A percentile compares a stretch with the other conserved stretches of the same genome.
These are phyloP conservation scores for Acronicta alni DNA, from an alignment of 2,888 invertebrate genomes.

Conservation along the genomic window DNA sequence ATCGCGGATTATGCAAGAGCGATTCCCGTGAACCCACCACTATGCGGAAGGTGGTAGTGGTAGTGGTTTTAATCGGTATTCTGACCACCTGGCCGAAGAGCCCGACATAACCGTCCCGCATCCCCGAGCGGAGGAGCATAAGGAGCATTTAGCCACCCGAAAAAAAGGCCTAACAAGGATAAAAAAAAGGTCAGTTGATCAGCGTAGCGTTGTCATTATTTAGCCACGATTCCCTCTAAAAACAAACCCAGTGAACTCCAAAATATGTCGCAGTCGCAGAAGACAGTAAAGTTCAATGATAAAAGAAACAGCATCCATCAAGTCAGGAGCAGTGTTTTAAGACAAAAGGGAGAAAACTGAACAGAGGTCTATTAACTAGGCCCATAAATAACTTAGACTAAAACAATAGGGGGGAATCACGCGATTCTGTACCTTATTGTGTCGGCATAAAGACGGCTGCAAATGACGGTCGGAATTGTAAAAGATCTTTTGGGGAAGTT, in stretches of 20 bases:
- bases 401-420: conserved; percentile 44
- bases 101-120: too few species aligned
- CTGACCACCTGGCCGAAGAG: too few species aligned
- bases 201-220: too few species aligned
- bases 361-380: conserved; percentile 61
- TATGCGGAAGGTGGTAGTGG: too few species aligned
- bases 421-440: conserved; percentile 45
- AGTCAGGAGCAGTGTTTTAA: conserved; percentile 50
- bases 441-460: conserved; percentile 46
- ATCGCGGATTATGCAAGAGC: too few species aligned
- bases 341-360: conserved; percentile 55
- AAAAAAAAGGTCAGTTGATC: too few species aligned
- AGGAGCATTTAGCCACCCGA: too few species aligned
- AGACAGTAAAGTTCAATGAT: conserved; percentile 40
- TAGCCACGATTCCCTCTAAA: too few species aligned
- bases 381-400: conserved; percentile 62
- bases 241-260: background rate
- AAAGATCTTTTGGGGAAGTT: conserved; percentile 48
- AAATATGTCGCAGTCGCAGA: conserved; percentile 32
- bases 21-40: too few species aligned
- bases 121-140: too few species aligned
- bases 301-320: conserved; percentile 60
- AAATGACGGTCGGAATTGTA: conserved; percentile 54
- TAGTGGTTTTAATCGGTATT: too few species aligned
- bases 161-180: too few species aligned